Evolutionary conservation across 2,797 vertebrate species (phyloP).

Genomic region (Scolopax rusticola): DNA sequence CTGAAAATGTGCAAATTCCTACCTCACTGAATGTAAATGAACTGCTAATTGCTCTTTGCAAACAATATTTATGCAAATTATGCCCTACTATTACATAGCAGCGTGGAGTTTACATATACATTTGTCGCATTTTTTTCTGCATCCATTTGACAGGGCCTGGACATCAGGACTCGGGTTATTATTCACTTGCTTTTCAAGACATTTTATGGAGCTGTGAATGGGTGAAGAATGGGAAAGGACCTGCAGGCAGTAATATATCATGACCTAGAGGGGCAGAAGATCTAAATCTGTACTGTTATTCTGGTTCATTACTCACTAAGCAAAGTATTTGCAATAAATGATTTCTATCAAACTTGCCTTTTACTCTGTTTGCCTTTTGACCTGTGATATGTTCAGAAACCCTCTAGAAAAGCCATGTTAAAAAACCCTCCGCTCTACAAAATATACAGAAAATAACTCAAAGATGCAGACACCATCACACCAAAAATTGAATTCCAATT

Average conservation of each 20-base stretch:
- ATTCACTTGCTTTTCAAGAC: conserved; percentile 16
- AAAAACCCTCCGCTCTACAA: background rate
- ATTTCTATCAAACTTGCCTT: conserved; percentile 9
- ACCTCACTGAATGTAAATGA: conserved; percentile 74
- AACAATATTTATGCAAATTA: conserved; percentile 81
- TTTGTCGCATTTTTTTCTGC: conserved; percentile 11
- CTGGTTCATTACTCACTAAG: conserved; percentile 23
- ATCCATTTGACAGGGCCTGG: conserved; percentile 42
- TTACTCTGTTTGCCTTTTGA: conserved; percentile 7
- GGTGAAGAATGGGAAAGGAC: conserved; percentile 39
- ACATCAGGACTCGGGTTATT: conserved; percentile 35
- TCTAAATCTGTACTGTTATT: conserved; percentile 49
- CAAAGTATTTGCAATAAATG: conserved; percentile 35
- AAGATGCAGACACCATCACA: background rate
- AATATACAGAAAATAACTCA: background rate
- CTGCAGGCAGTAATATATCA: conserved; percentile 37
- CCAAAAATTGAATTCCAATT: background rate
- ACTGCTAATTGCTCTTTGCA: conserved; percentile 79
- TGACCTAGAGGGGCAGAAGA: conserved; percentile 19
- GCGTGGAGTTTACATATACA: background rate
- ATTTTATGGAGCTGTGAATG: conserved; percentile 19
- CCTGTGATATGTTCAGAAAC: background rate
- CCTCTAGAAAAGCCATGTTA: background rate
- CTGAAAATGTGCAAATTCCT: conserved; percentile 74
- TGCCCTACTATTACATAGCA: conserved; percentile 11